phyloP scores from a whole-genome alignment of 2,888 invertebrate species.

The Meghimatium bilineatum region DNA sequence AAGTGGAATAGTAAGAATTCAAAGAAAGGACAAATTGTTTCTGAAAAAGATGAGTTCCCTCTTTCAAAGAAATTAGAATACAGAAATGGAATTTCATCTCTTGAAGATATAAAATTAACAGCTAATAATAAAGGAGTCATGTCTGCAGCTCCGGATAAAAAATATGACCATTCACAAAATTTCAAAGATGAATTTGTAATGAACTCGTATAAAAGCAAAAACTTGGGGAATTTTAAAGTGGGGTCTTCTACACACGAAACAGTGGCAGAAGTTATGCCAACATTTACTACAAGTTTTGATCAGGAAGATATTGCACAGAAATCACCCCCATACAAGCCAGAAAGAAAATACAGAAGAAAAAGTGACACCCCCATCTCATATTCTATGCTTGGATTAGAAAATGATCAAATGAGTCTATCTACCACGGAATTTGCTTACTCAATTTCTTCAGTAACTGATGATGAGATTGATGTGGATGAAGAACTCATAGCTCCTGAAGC shows the following conservation, averaged over 20 bases:
- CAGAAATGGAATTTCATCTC: not conserved
- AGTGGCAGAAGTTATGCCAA: constrained; percentile 48
- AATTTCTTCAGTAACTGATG: constrained; percentile 26
- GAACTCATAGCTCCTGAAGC: constrained; percentile 49
- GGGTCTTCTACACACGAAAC: not conserved
- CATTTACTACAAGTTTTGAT: not conserved
- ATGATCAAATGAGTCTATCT: constrained; percentile 18
- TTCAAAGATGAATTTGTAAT: not conserved
- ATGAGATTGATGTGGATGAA: constrained; percentile 53
- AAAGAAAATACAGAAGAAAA: constrained; percentile 61
- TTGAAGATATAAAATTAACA: not conserved
- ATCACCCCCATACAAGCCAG: constrained; percentile 61
- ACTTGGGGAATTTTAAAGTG: not conserved
- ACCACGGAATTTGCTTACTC: not conserved
- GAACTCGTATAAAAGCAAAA: not conserved
- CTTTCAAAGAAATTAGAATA: not conserved
- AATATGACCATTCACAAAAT: not conserved
- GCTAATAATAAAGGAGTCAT: not conserved
- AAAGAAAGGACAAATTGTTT: constrained; percentile 8
- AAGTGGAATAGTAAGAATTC: constrained; percentile 19
- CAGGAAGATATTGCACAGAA: constrained; percentile 4
- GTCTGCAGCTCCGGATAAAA: not conserved
- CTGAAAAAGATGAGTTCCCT: constrained; percentile 2
- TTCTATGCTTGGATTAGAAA: not conserved
- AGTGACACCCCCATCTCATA: constrained; percentile 35